Base-by-base conservation (phyloP, 2,113 vertebrate species). In the Mola mola region DNA sequence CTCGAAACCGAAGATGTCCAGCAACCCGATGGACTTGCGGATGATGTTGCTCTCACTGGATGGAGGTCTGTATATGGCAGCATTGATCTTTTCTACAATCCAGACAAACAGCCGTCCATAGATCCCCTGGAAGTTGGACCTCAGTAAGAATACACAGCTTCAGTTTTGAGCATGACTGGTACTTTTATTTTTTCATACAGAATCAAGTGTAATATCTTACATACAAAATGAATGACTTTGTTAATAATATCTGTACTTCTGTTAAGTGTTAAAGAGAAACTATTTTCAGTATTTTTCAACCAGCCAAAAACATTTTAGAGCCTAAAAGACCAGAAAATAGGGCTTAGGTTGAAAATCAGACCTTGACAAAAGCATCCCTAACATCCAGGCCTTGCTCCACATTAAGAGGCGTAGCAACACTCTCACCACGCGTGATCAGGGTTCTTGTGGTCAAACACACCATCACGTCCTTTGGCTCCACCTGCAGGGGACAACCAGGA, bases 41-140 rank as follows among this genome's bases (percentile, higher is more conserved):
- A 93, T 41, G 7, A 86, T 83, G 80, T 86, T 94, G 20, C 92
- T 91, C 52, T 97, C 94, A 16, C 91, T 91, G 63, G 94, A 94
- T 0, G 95, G 94, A 3, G 94, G 95, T 48, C 95, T 94, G 79
- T 92, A 98, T 66, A 99, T 99, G 0, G 97, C 97, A 0, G 94
- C 96, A 0, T 99, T 99, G 79, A 99, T 98, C 89, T 99, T 99
- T 72, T 99, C 97, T 79, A 98, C 97, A 0, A 99, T 99, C 96
- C 96, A 98, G 46, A 98, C 94, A 0, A 99, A 99, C 17, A 99
- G 87, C 8, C 97, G 83, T 8, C 97, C 97, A 0, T 99, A 99
- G 86, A 99, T 99, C 6, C 97, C 97, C 97, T 99, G 84, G 62
- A 80, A 2, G n/a, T 3, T 2, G 22, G 15, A 67, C 37, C 28